A percentile compares a stretch with the other conserved stretches of the same genome.
phyloP scores from a whole-genome alignment of 2,888 invertebrate species.

The Parnassius mnemosyne region DNA sequence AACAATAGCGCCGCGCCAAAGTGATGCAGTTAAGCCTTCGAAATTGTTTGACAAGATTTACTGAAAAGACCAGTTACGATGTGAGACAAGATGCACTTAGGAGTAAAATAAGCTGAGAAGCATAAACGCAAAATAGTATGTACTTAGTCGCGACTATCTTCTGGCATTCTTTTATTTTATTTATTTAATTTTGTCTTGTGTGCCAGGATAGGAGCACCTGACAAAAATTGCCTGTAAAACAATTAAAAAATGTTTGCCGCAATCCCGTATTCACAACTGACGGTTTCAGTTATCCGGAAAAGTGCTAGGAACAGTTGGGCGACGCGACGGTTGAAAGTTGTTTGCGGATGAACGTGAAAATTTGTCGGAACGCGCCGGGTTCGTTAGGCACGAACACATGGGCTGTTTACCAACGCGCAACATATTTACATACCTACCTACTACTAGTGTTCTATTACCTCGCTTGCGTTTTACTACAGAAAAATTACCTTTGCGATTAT shows the following conservation, averaged over 20 bases:
- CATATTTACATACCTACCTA: constrained; percentile 1
- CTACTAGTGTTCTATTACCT: no score
- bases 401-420: not conserved
- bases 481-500: no score
- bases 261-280: not conserved
- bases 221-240: no score
- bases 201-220: no score
- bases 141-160: no score
- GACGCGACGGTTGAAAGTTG: not conserved
- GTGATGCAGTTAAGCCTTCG: constrained; percentile 14
- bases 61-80: not conserved
- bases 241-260: no score
- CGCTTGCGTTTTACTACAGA: no score
- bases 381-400: not conserved
- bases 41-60: constrained; percentile 15
- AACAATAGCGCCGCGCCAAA: constrained; percentile 7
- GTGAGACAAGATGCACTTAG: not conserved
- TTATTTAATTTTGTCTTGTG: no score
- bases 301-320: not conserved
- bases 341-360: constrained; percentile 9
- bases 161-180: no score
- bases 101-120: not conserved
- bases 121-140: not conserved
- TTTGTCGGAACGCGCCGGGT: constrained; percentile 1
- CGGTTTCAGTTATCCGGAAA: constrained; percentile 1